phyloP scores from a whole-genome alignment of 1,140 invertebrate species.

The Eubasilissa regina region DNA sequence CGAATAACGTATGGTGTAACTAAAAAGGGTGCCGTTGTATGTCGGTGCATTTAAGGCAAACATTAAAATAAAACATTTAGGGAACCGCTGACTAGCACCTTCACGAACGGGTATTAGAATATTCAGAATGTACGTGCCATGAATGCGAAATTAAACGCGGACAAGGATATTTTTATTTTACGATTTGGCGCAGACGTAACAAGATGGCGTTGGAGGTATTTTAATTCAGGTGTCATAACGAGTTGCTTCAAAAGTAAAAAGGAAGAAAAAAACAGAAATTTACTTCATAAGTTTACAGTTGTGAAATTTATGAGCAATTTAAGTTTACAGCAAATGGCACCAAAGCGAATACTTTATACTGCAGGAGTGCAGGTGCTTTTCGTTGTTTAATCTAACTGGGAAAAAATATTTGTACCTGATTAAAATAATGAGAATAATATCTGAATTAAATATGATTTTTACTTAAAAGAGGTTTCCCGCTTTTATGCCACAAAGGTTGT shows the following conservation, averaged over 20 bases:
- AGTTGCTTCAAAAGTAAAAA: conserved; percentile 19
- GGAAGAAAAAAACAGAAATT: conserved; percentile 6
- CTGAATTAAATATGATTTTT: too few species aligned
- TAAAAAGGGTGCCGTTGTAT: too few species aligned
- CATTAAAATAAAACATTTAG: background rate
- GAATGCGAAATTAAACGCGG: conserved; percentile 44
- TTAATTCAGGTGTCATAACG: conserved; percentile 51
- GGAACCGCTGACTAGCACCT: background rate
- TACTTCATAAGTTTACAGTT: conserved; percentile 12
- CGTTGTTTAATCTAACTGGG: too few species aligned
- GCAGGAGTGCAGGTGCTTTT: too few species aligned
- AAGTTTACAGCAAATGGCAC: conserved; percentile 29
- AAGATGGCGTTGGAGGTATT: conserved; percentile 36
- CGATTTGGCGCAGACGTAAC: conserved; percentile 26
- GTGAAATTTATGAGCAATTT: conserved; percentile 22
- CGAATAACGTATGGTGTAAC: too few species aligned
- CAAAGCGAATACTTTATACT: background rate
- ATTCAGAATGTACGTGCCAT: conserved; percentile 39
- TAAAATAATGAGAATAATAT: too few species aligned
- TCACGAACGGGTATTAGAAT: conserved; percentile 47
- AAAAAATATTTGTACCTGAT: too few species aligned
- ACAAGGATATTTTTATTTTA: conserved; percentile 52
- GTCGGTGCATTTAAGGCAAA: too few species aligned
- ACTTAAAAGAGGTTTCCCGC: too few species aligned
- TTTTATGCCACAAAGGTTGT: too few species aligned